Base-by-base conservation (phyloP, 2,797 vertebrate species). In the Choloepus didactylus region DNA sequence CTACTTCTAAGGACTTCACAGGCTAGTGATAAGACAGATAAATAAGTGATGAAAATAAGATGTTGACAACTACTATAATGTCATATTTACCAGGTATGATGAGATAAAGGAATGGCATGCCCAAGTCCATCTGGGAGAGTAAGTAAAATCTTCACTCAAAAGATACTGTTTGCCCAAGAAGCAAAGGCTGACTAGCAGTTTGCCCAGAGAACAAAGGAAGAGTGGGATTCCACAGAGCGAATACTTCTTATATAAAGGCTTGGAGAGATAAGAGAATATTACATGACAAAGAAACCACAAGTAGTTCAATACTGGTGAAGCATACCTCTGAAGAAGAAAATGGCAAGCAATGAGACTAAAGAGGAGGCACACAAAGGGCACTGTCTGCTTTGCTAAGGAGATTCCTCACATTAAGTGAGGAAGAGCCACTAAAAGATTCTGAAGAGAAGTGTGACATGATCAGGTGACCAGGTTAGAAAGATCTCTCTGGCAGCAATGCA, bases 381-480 rank as follows among this genome's bases (percentile, higher is more conserved):
- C 79, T 73, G 69, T 14, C 66, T 35, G 60, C 44, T 51, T 82
- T 92, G 38, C 51, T 70, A 80, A 86, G 38, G 27, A 93, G 27
- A 76, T 83, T 85, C 87, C 77, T 94, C 46, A 59, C 73, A 83
- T 62, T 83, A 75, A 87, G 38, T 72, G 14, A 86, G 67, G 41
- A 94, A 56, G 9, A 66, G 35, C 35, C 62, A 73, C 59, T 87
- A 54, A 54, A 82, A 94, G n/a, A 70, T 66, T 95, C 81, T 87
- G 51, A 94, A 92, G n/a, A 95, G 91, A 82, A 92, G 64, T 89
- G 60, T 75, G 69, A 89, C 88, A 91, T 12, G 31, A 89, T 51
- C 56, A 69, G 83, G 83, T 69, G 46, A 72, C 12, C 38, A 41
- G 11, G 9, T 81, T 77, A 87, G 44, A 94, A 91, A 93, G 31